A percentile compares a stretch with the other conserved stretches of the same genome.
Conservation (phyloP, 2,113 vertebrate species). For the Engystomops pustulosus region DNA sequence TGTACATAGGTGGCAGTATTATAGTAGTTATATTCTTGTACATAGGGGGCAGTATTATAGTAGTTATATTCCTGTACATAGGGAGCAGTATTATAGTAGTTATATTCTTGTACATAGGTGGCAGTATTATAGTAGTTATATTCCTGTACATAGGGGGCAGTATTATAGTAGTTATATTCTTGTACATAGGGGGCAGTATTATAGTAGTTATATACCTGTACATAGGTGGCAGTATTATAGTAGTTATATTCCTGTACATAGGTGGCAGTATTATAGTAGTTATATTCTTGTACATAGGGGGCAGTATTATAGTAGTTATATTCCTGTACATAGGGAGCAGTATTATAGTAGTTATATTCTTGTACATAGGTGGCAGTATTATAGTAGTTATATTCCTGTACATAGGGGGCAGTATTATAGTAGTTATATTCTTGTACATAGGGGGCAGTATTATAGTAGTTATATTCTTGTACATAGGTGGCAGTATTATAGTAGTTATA, state of each 20-base stretch:
- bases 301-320: conserved; percentile 12
- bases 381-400: neutral
- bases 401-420: conserved; percentile 3
- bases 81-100: neutral
- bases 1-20: too few relatives aligned
- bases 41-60: neutral
- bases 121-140: conserved; percentile 14
- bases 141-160: neutral
- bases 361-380: neutral
- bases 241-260: neutral
- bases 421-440: neutral
- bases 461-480: neutral
- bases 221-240: conserved; percentile 1
- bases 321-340: neutral
- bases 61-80: neutral
- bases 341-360: conserved; percentile 12
- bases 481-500: conserved; percentile 6
- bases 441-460: neutral
- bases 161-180: conserved; percentile 8
- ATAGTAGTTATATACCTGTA: neutral
- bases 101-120: conserved; percentile 3
- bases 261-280: conserved; percentile 2
- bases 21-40: too few relatives aligned
- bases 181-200: neutral
- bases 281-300: neutral